phyloP scores from a whole-genome alignment of 2,797 vertebrate species.

The Siniperca scherzeri region DNA sequence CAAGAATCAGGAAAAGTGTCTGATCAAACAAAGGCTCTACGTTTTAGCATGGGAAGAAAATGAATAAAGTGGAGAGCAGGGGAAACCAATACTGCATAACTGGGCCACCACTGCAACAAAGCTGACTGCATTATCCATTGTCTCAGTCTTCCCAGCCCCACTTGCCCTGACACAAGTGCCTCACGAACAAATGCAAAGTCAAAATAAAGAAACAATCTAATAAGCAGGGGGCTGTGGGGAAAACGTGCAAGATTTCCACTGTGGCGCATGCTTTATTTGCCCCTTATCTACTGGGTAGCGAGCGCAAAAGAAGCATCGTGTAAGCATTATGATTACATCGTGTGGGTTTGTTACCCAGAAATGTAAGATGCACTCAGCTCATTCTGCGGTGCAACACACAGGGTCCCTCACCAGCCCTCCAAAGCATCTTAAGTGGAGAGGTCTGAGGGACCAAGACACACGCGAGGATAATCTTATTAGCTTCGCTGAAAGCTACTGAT shows the following conservation, averaged over 20 bases:
- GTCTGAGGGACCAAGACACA: conserved; percentile 79
- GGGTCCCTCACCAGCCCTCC: conserved; percentile 77
- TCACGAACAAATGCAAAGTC: conserved; percentile 75
- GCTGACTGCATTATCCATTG: conserved; percentile 70
- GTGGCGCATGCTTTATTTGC: conserved; percentile 77
- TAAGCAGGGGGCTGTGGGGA: conserved; percentile 73
- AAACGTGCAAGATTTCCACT: conserved; percentile 75
- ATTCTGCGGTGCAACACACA: conserved; percentile 68
- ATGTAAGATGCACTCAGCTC: conserved; percentile 83
- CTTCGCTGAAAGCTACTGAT: conserved; percentile 73
- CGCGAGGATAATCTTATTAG: conserved; percentile 87
- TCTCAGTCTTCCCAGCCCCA: conserved; percentile 58
- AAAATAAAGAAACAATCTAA: conserved; percentile 83
- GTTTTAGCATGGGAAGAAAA: conserved; percentile 49
- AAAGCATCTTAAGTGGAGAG: conserved; percentile 84
- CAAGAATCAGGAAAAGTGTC: conserved; percentile 64
- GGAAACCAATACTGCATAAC: conserved; percentile 58
- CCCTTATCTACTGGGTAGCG: conserved; percentile 83
- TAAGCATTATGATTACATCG: conserved; percentile 88
- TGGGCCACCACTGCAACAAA: conserved; percentile 65
- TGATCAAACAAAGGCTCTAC: conserved; percentile 64
- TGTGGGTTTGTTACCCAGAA: conserved; percentile 87
- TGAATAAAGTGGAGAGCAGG: conserved; percentile 50
- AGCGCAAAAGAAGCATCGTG: conserved; percentile 82
- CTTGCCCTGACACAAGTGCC: conserved; percentile 64